phyloP scores from a whole-genome alignment of 1,140 invertebrate genomes.

The Drosophila orena region DNA sequence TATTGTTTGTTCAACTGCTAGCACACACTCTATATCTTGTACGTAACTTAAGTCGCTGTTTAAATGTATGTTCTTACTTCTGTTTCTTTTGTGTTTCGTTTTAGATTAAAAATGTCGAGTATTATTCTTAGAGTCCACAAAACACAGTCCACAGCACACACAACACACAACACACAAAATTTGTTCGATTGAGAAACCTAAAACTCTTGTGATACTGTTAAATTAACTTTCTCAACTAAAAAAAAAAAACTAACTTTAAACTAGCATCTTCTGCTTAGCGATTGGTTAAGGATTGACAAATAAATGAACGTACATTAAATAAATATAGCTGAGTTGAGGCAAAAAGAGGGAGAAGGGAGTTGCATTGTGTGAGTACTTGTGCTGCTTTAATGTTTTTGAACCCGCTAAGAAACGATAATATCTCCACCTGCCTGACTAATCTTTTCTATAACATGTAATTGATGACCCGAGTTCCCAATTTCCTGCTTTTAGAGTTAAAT shows the following conservation, averaged over 20 bases:
- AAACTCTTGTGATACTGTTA: slow-evolving; percentile 25
- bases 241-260: slow-evolving; percentile 20
- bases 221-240: slow-evolving; percentile 11
- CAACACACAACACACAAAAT: slow-evolving; percentile 9
- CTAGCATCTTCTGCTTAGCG: slow-evolving; percentile 11
- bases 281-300: slow-evolving; percentile 24
- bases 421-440: slow-evolving; percentile 47
- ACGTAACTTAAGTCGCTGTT: slow-evolving; percentile 16
- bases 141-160: slow-evolving; percentile 4
- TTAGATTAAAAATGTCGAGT: slow-evolving; percentile 80
- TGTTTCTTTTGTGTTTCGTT: slow-evolving; percentile 74
- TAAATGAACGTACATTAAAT: background rate
- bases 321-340: slow-evolving; percentile 74
- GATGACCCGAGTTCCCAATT: background rate
- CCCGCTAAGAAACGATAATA: background rate
- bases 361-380: slow-evolving; percentile 78
- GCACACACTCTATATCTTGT: background rate
- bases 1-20: background rate
- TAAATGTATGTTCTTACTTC: slow-evolving; percentile 36
- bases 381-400: slow-evolving; percentile 19
- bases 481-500: background rate
- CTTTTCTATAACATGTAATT: background rate
- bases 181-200: slow-evolving; percentile 13
- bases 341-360: slow-evolving; percentile 35
- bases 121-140: slow-evolving; percentile 60